phyloP scores from a whole-genome alignment of 2,888 invertebrate genomes.

The Dicyrtomina minuta region DNA sequence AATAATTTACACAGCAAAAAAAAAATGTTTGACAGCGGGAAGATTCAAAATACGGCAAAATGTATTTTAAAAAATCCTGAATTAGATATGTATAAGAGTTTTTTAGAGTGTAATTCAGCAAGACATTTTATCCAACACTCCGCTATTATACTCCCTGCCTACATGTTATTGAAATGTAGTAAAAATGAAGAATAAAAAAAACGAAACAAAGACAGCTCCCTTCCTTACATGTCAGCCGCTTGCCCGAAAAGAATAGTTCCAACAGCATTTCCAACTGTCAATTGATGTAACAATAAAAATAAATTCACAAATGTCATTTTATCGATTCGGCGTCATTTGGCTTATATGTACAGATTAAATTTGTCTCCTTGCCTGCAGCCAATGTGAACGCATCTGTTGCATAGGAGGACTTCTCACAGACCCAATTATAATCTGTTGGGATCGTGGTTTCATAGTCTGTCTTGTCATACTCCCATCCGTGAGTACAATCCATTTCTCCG shows the following conservation, averaged over 20 bases:
- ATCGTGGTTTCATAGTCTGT: conserved; percentile 48
- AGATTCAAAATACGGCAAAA: too few relatives aligned
- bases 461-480: conserved; percentile 46
- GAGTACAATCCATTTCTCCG: neutral
- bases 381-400: conserved; percentile 35
- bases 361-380: neutral
- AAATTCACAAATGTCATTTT: conserved; percentile 3
- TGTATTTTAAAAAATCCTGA: too few relatives aligned
- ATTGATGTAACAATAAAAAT: neutral
- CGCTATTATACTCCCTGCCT: too few relatives aligned
- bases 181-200: too few relatives aligned
- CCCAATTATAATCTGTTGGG: conserved; percentile 48
- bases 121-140: too few relatives aligned
- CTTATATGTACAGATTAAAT: neutral
- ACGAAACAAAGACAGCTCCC: too few relatives aligned
- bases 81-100: too few relatives aligned
- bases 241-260: conserved; percentile 45
- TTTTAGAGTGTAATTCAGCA: too few relatives aligned
- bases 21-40: too few relatives aligned
- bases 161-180: too few relatives aligned
- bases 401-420: conserved; percentile 43
- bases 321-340: neutral
- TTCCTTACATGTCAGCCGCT: conserved; percentile 40
- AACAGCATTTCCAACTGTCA: conserved; percentile 33
- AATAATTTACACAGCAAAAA: too few relatives aligned